Conservation (phyloP, 2,113 vertebrate species). For the Indicator indicator region DNA sequence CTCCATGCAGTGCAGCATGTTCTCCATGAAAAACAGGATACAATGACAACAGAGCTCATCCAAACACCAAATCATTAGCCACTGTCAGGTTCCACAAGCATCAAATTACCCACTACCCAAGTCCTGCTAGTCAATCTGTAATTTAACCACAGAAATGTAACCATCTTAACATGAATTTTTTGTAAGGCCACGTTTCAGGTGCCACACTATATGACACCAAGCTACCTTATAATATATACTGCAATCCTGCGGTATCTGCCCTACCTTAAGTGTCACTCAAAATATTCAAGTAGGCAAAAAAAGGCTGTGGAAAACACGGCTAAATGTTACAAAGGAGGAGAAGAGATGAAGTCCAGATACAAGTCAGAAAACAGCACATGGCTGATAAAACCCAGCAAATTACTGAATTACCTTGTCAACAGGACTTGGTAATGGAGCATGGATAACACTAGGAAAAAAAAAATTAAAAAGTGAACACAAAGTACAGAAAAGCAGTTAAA, state of each 20-base stretch:
- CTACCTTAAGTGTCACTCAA: not conserved
- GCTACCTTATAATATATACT: not conserved
- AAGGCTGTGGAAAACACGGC: not conserved
- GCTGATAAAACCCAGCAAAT: not conserved
- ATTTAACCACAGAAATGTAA: not conserved
- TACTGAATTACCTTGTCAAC: slow-evolving; percentile 92
- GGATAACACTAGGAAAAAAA: slow-evolving; percentile 88
- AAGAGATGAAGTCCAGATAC: too few relatives aligned
- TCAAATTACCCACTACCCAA: not conserved
- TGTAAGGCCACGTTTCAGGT: not conserved
- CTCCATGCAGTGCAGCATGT: not conserved
- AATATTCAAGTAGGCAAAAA: not conserved
- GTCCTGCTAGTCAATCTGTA: not conserved
- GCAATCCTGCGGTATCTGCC: not conserved
- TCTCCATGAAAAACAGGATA: not conserved
- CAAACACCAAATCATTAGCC: not conserved
- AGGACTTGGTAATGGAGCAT: slow-evolving; percentile 94
- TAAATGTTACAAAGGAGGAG: not conserved
- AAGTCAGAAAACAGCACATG: not conserved
- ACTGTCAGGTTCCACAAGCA: not conserved
- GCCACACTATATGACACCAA: not conserved
- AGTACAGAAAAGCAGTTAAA: not conserved
- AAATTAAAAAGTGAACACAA: not conserved
- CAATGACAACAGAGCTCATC: not conserved
- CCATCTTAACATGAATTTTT: not conserved